Evolutionary conservation across 2,797 vertebrate genomes (phyloP).

Genomic region (Balearica regulorum): DNA sequence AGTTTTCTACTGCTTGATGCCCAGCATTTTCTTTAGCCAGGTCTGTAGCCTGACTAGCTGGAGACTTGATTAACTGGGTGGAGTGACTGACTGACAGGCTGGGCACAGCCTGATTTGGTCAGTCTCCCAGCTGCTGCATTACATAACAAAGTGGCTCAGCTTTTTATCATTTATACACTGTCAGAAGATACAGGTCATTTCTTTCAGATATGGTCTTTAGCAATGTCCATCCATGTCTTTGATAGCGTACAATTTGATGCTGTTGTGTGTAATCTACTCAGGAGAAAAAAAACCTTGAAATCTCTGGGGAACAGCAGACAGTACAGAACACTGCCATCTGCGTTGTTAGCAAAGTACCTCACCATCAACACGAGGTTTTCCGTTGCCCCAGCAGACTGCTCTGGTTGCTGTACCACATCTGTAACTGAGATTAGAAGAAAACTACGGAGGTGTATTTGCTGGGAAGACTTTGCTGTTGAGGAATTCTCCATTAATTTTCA

Average conservation of each 20-base stretch:
- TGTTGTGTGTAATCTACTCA: neutral
- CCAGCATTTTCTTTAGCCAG: neutral
- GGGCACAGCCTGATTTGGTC: neutral
- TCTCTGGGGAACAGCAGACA: neutral
- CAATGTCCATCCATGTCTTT: neutral
- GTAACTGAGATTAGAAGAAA: neutral
- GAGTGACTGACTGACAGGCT: neutral
- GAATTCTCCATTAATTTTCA: neutral
- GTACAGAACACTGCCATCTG: neutral
- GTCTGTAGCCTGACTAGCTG: neutral
- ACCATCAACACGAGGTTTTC: neutral
- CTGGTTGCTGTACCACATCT: neutral
- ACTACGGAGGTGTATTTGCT: neutral
- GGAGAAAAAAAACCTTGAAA: neutral
- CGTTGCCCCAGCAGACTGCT: neutral
- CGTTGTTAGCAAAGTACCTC: neutral
- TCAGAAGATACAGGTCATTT: neutral
- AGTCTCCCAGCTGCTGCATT: neutral
- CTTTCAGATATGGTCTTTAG: neutral
- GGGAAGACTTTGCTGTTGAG: neutral
- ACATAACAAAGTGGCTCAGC: neutral
- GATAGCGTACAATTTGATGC: neutral
- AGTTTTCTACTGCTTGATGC: neutral
- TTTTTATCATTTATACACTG: neutral
- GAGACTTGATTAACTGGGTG: neutral